Percentiles rank a stretch among this genome's conserved stretches.
These are phyloP conservation scores for Pteromalus puparum DNA, from an alignment of 1,140 invertebrate genomes.

Conservation along the genomic window DNA sequence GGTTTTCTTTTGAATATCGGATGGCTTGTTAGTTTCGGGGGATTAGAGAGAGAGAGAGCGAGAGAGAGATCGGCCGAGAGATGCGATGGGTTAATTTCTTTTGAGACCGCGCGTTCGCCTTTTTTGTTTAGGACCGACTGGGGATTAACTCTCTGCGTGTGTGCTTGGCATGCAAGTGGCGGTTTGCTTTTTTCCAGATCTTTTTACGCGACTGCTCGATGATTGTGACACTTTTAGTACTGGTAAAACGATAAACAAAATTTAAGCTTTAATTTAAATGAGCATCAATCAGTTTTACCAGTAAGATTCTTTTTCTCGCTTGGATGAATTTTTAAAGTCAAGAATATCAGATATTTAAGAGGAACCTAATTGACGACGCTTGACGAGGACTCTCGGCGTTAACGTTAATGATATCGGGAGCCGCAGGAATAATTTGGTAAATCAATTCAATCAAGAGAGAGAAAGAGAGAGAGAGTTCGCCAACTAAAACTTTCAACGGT, in stretches of 20 bases:
- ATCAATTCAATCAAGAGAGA: neutral
- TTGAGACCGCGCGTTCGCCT: neutral
- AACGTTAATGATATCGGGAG: neutral
- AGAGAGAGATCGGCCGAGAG: neutral
- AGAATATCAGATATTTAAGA: neutral
- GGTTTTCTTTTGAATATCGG: neutral
- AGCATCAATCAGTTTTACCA: too few relatives aligned
- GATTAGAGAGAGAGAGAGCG: neutral
- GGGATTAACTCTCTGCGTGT: neutral
- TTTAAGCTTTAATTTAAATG: too few relatives aligned
- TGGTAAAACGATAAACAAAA: too few relatives aligned
- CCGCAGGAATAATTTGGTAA: neutral
- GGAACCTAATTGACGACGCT: neutral
- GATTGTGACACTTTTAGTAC: too few relatives aligned
- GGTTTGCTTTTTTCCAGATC: too few relatives aligned
- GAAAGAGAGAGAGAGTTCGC: neutral
- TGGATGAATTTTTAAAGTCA: neutral
- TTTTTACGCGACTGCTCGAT: too few relatives aligned
- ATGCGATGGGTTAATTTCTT: neutral
- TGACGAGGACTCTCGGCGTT: neutral
- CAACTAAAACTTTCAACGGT: neutral
- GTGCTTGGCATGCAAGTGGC: too few relatives aligned
- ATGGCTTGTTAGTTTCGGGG: neutral
- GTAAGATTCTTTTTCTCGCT: too few relatives aligned
- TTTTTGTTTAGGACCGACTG: neutral